Evolutionary conservation across 2,113 vertebrate genomes (phyloP).

Genomic region (Dissostichus mawsoni): DNA sequence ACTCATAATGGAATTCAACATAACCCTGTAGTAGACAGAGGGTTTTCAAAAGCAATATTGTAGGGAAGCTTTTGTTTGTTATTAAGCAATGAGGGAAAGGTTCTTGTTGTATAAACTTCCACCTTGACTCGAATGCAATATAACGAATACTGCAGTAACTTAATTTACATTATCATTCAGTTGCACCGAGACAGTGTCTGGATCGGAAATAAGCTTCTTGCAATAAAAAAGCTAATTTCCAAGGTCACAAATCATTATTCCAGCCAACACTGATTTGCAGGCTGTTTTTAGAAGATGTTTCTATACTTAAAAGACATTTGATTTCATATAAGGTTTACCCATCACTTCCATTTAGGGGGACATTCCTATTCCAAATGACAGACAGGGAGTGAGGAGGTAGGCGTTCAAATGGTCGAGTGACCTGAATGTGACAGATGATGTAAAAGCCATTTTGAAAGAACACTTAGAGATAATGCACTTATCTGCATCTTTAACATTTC

Average conservation of each 20-base stretch:
- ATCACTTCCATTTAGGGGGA: background rate
- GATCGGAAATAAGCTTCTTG: background rate
- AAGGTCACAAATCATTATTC: conserved; percentile 12
- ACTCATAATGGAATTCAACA: background rate
- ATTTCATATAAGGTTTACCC: background rate
- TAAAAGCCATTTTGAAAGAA: background rate
- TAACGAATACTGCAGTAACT: background rate
- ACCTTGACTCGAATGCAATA: conserved; percentile 8
- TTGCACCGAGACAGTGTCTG: background rate
- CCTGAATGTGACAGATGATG: background rate
- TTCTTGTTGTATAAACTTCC: background rate
- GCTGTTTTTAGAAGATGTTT: conserved; percentile 3
- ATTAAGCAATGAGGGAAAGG: background rate
- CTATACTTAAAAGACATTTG: background rate
- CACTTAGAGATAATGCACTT: conserved; percentile 4
- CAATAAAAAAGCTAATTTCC: conserved; percentile 9
- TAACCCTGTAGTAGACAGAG: background rate
- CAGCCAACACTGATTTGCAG: background rate
- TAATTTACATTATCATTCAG: conserved; percentile 1
- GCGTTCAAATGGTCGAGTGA: background rate
- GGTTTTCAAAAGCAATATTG: too few relatives aligned
- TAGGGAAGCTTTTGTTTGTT: background rate
- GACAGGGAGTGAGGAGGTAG: background rate
- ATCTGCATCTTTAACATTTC: conserved; percentile 21
- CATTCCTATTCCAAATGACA: background rate